Conservation (phyloP, 2,113 vertebrate genomes). For the Oncorhynchus kisutch region DNA sequence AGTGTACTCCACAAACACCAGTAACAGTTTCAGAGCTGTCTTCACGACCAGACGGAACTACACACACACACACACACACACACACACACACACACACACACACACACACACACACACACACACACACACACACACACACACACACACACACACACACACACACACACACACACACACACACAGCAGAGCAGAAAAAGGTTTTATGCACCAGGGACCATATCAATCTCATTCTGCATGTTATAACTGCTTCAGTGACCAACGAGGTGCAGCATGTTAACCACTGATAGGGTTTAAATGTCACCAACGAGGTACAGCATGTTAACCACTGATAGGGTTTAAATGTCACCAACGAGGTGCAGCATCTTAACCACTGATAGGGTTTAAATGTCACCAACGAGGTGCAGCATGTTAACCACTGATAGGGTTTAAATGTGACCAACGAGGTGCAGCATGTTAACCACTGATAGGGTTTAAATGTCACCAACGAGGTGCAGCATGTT, state of each 20-base stretch:
- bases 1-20: conserved; percentile 96
- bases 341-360: not conserved
- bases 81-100: conserved; percentile 9
- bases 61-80: conserved; percentile 27
- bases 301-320: not conserved
- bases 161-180: no score
- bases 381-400: not conserved
- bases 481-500: no score
- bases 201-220: not conserved
- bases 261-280: not conserved
- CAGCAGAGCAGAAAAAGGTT: not conserved
- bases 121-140: conserved; percentile 27
- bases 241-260: not conserved
- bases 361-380: not conserved
- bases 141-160: conserved; percentile 18
- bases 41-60: conserved; percentile 97
- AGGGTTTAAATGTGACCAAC: no score
- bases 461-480: not conserved
- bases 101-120: conserved; percentile 28
- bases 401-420: no score
- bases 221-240: not conserved
- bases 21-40: conserved; percentile 91
- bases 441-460: not conserved
- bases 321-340: not conserved
- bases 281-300: no score